These are phyloP conservation scores for Bruchidius siliquastri DNA, from an alignment of 2,888 invertebrate genomes.

Conservation along the genomic window DNA sequence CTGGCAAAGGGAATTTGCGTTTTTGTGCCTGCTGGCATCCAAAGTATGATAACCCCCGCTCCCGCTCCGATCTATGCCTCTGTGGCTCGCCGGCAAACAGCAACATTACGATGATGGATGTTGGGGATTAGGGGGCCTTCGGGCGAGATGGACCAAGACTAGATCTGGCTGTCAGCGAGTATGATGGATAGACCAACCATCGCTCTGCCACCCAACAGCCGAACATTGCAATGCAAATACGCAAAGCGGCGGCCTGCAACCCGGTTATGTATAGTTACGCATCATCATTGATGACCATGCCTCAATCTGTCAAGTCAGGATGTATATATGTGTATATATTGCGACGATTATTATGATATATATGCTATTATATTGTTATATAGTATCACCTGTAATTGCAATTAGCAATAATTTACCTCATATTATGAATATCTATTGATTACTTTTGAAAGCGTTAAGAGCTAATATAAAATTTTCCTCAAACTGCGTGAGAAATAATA, in stretches of 20 bases:
- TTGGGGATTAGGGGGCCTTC: conserved; percentile 36
- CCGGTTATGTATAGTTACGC: neutral
- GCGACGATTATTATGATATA: neutral
- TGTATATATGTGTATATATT: neutral
- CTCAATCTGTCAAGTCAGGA: neutral
- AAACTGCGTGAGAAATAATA: too few relatives aligned
- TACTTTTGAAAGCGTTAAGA: too few relatives aligned
- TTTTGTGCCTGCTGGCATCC: neutral
- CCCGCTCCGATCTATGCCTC: neutral
- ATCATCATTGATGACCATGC: neutral
- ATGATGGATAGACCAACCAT: neutral
- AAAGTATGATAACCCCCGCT: neutral
- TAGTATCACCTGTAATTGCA: neutral
- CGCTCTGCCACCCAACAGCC: neutral
- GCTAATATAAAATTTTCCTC: too few relatives aligned
- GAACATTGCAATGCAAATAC: conserved; percentile 3
- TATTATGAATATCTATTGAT: neutral
- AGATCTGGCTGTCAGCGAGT: conserved; percentile 39
- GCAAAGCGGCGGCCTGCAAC: neutral
- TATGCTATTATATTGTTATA: neutral
- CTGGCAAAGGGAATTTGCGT: neutral
- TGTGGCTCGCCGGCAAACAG: neutral
- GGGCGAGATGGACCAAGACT: conserved; percentile 41
- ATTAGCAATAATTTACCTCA: neutral
- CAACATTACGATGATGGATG: conserved; percentile 40